These are phyloP conservation scores for Guaruba guarouba DNA, from an alignment of 2,113 vertebrate species.

Conservation along the genomic window DNA sequence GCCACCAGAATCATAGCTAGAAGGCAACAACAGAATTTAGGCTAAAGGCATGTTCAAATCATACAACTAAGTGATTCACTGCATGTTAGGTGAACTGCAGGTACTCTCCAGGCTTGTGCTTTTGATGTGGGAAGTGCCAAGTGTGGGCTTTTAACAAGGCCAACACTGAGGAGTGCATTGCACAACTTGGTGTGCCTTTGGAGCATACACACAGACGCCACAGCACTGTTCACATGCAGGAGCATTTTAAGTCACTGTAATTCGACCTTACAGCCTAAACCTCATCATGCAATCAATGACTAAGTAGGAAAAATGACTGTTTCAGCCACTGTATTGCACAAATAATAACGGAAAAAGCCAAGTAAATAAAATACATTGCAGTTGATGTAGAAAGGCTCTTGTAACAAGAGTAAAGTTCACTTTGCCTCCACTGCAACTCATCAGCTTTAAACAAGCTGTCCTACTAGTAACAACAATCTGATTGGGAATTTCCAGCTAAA, in stretches of 20 bases:
- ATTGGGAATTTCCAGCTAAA: slow-evolving; percentile 37
- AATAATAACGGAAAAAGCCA: neutral
- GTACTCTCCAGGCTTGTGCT: neutral
- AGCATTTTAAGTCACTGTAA: neutral
- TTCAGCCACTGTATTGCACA: neutral
- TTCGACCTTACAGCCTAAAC: neutral
- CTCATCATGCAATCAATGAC: neutral
- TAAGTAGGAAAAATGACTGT: neutral
- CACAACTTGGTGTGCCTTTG: neutral
- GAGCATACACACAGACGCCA: neutral
- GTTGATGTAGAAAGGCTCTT: neutral
- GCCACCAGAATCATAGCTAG: neutral
- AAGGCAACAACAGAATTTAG: neutral
- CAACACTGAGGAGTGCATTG: rapidly evolving
- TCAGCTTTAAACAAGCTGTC: slow-evolving; percentile 11
- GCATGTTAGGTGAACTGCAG: neutral
- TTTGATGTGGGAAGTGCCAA: neutral
- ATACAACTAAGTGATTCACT: neutral
- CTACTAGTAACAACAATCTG: neutral
- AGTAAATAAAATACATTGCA: neutral
- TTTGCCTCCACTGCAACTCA: neutral
- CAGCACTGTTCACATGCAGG: neutral
- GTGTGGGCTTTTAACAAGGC: neutral
- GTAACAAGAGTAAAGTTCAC: neutral
- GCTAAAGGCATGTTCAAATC: neutral